Base-by-base conservation (phyloP, 2,888 invertebrate genomes). In the Petrolisthes manimaculis region DNA sequence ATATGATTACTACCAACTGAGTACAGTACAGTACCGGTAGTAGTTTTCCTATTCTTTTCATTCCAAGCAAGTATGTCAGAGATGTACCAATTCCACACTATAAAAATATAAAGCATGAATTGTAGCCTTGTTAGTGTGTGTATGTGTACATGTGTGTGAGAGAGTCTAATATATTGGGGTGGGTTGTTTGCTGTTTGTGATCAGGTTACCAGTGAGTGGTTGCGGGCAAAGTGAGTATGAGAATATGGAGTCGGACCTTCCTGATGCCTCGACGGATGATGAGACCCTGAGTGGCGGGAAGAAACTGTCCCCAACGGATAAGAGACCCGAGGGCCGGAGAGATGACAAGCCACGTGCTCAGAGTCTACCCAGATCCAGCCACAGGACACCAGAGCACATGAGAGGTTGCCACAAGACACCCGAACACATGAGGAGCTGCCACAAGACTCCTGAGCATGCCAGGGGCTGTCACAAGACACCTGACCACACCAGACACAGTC, bases 201-300 rank as follows among this genome's bases (percentile, higher is more conserved):
- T 21, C 89, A 89, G 89, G 75, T 54, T 56, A 8, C 56, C 80
- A 56, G 37, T 37, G 37, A 85, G 85, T 67, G 84, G 74, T n/a
- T 88, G 88, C 67, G 88, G 84, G 24, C 88, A 88, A 67, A 88
- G 88, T 81, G 88, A 88, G 80, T 88, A 88, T 56, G 88, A 88
- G 79, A 88, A 88, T 53, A 84, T 84, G 81, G 88, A 88, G 51
- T 88, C 88, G 12, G 85, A 85, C 71, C 84, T 83, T 24, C 78
- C 84, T 24, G 87, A 89, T 51, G 78, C 79, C 69, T 85, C 87
- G 37, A 85, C 89, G n/a, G 85, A 87, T 61, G 85, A 87, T 67
- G 71, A 71, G n/a, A 71, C 21, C 21, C 4, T 71, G 14, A 21
- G 71, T 14, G 71, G n/a, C 6, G 71, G 71, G 87, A 86, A 84